Percentiles rank a stretch among this genome's conserved stretches.
Conservation (phyloP, 2,888 invertebrate genomes). For the Acleris sparsana region DNA sequence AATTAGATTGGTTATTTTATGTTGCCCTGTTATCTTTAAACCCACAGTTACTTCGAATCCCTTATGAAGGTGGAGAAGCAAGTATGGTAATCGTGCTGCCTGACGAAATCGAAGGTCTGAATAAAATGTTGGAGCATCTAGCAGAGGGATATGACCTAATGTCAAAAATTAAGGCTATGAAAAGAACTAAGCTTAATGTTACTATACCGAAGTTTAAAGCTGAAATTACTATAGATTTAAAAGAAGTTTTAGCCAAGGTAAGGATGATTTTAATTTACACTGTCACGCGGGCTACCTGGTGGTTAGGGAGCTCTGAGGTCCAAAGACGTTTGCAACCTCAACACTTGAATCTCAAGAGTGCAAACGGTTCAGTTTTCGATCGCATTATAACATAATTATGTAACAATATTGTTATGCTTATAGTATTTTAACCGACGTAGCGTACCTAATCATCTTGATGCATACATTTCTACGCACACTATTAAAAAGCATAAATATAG, state of each 20-base stretch:
- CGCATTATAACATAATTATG: too few relatives aligned
- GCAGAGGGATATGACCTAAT: conserved; percentile 2
- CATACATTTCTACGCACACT: too few relatives aligned
- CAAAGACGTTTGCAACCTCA: too few relatives aligned
- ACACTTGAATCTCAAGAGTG: too few relatives aligned
- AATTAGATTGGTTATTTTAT: too few relatives aligned
- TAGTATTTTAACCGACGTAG: too few relatives aligned
- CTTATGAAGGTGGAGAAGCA: neutral
- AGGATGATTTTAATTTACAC: neutral
- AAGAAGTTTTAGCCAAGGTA: conserved; percentile 1
- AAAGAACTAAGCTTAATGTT: neutral
- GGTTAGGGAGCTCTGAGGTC: too few relatives aligned
- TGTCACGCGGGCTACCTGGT: too few relatives aligned
- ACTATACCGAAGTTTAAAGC: conserved; percentile 4
- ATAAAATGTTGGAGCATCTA: neutral
- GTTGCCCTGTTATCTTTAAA: too few relatives aligned
- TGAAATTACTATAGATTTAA: conserved; percentile 1
- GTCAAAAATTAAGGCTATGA: conserved; percentile 2
- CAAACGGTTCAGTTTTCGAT: neutral
- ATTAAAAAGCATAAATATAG: too few relatives aligned
- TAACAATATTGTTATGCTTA: too few relatives aligned
- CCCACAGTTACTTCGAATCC: neutral
- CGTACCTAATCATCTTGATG: too few relatives aligned
- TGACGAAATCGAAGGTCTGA: conserved; percentile 10
- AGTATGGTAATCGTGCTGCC: conserved; percentile 4